Conservation (phyloP, 2,888 invertebrate species). For the Platypus cylindrus region DNA sequence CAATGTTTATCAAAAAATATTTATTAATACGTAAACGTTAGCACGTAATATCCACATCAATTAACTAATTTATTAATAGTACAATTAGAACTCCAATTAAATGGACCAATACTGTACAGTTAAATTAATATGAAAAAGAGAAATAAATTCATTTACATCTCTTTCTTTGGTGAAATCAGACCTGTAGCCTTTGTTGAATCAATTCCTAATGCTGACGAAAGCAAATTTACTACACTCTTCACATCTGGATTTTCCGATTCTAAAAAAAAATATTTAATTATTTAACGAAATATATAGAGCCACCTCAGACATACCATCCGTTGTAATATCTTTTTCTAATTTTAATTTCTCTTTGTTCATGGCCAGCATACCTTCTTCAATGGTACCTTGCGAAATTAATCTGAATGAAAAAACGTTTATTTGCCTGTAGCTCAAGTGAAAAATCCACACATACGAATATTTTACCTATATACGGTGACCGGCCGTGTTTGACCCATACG, state of each 20-base stretch:
- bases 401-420: conserved; percentile 44
- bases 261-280: conserved; percentile 24
- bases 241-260: conserved; percentile 61
- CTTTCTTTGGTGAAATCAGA: conserved; percentile 26
- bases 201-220: conserved; percentile 67
- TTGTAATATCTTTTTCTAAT: conserved; percentile 77
- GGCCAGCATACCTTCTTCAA: conserved; percentile 86
- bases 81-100: too few species aligned
- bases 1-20: too few species aligned
- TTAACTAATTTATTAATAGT: too few species aligned
- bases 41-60: too few species aligned
- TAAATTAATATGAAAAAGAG: too few species aligned
- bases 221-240: conserved; percentile 65
- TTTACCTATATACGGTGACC: conserved; percentile 64
- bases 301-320: conserved; percentile 29
- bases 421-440: neutral
- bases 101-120: too few species aligned
- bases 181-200: conserved; percentile 27
- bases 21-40: too few species aligned
- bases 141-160: too few species aligned
- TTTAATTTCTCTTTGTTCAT: conserved; percentile 85
- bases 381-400: conserved; percentile 71
- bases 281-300: neutral
- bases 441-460: neutral
- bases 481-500: conserved; percentile 67